Conservation (phyloP, 2,888 invertebrate species). For the Stenurella melanura region DNA sequence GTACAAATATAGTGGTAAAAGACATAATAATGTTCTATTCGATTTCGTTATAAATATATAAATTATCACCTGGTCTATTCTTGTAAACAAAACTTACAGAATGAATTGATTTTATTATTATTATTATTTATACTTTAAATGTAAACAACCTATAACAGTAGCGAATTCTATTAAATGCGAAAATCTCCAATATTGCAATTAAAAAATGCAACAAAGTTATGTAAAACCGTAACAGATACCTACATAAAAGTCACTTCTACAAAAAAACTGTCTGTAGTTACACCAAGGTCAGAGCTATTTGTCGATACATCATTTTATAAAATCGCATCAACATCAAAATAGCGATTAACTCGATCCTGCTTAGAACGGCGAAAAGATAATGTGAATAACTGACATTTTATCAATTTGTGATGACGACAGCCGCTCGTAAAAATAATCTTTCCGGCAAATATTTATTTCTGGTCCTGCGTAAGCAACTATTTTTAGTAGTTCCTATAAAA, state of each 20-base stretch:
- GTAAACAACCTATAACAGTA: no score
- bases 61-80: no score
- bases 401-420: constrained; percentile 36
- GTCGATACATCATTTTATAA: constrained; percentile 29
- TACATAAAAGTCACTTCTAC: neutral
- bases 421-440: constrained; percentile 38
- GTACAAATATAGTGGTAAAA: no score
- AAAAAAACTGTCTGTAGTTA: constrained; percentile 3
- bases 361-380: constrained; percentile 35
- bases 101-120: no score
- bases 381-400: constrained; percentile 30
- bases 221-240: neutral
- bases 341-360: constrained; percentile 22
- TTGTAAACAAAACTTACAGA: no score
- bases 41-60: no score
- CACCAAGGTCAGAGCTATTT: constrained; percentile 22
- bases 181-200: neutral
- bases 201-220: neutral
- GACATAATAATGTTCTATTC: no score
- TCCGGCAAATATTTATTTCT: constrained; percentile 36
- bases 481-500: constrained; percentile 23
- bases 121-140: no score
- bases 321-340: constrained; percentile 29
- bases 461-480: constrained; percentile 31
- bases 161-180: no score